phyloP scores from a whole-genome alignment of 1,140 invertebrate species.

The Brevipalpus yothersi region DNA sequence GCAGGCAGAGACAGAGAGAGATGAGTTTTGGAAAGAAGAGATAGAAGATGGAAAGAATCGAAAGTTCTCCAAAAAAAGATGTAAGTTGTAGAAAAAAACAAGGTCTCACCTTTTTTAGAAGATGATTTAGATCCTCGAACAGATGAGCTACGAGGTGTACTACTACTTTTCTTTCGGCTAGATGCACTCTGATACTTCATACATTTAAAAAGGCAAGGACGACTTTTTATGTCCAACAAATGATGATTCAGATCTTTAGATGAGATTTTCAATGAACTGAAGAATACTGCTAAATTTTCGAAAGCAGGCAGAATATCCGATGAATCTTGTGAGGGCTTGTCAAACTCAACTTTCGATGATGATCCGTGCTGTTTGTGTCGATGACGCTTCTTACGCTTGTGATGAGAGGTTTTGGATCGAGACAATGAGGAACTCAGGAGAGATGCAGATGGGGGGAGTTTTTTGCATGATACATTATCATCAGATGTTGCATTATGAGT shows the following conservation, averaged over 20 bases:
- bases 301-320: not conserved
- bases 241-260: conserved; percentile 1
- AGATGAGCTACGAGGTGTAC: not conserved
- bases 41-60: not conserved
- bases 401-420: not conserved
- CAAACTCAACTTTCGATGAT: not conserved
- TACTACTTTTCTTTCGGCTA: not conserved
- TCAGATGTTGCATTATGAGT: not conserved
- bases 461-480: not conserved
- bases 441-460: not conserved
- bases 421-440: not conserved
- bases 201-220: not conserved
- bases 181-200: not conserved
- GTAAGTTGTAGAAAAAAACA: not conserved
- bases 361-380: not conserved
- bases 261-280: not conserved
- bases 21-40: not conserved
- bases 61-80: not conserved
- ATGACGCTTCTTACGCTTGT: not conserved
- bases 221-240: not conserved
- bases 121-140: not conserved
- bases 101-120: not conserved
- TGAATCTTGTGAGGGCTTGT: conserved; percentile 29
- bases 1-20: not conserved
- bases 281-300: not conserved